Evolutionary conservation across 2,888 invertebrate species (phyloP), one percentile per base, ranked within the genome.

Genomic region (Rhagonycha fulva): DNA sequence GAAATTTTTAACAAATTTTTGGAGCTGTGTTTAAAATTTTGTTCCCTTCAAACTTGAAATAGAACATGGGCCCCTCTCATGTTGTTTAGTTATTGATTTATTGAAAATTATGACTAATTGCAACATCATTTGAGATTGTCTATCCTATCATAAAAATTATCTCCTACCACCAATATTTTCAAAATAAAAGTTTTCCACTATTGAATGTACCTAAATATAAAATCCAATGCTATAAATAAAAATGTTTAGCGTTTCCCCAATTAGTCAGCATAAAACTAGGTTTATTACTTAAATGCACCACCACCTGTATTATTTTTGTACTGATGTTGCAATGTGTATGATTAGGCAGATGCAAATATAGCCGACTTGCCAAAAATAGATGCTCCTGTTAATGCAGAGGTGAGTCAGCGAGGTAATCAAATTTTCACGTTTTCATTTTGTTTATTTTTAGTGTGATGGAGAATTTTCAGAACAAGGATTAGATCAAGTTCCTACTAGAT

Each of bases 401-500:
- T 84, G 81, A 80, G 76, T 78, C 62, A 14, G 11, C 26, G 68
- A 71, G 73, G 14, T 69, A 32, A n/a, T 14, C 11, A 67, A 24
- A 11, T 24, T 14, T 9, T 23, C 9, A n/a, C 24, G 5, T 3
- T 67, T 19, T 61, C 11, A 1, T 62, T 62, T 10, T 19, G 14
- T 76, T 32, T 62, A 77, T 76, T 74, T 90, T 86, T 88, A 91
- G 91, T 89, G 90, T 83, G 91, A 91, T 88, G 90, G 90, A 82
- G 91, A 91, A 86, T 91, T 91, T 90, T 89, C 81, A 68, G 87
- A 87, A 76, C 83, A 86, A 81, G 91, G 92, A 84, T 90, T 92
- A 86, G 92, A 92, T 88, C 90, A 91, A 87, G 91, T 92, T 86
- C 91, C 92, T 84, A 91, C 91, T 85, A 89, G 91, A 87, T 89